Evolutionary conservation across 2,888 invertebrate species (phyloP).

Genomic region (Orthonevra nobilis): DNA sequence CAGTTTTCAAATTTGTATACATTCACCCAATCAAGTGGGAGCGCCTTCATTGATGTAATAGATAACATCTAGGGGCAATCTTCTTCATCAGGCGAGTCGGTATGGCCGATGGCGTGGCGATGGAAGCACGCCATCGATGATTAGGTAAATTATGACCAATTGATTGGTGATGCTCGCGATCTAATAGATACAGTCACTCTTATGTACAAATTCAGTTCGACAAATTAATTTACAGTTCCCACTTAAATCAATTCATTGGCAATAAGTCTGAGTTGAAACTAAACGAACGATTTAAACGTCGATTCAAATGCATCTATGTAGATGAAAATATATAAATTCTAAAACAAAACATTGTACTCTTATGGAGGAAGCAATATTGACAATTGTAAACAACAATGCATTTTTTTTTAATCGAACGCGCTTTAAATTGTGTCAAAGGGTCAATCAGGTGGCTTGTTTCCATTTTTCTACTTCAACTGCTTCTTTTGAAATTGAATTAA

Average conservation of each 20-base stretch:
- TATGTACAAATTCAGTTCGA: constrained; percentile 38
- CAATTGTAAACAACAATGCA: no score
- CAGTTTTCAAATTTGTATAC: constrained; percentile 58
- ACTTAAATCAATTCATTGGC: constrained; percentile 49
- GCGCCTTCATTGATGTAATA: constrained; percentile 46
- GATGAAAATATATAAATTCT: no score
- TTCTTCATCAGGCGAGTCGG: constrained; percentile 12
- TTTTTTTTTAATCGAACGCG: no score
- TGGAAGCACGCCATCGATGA: constrained; percentile 43
- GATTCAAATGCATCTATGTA: no score
- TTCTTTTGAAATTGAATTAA: no score
- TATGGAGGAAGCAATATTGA: no score
- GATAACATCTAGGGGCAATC: constrained; percentile 53
- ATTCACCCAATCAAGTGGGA: constrained; percentile 34
- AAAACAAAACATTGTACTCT: no score
- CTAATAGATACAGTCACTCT: constrained; percentile 23
- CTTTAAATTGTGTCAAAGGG: no score
- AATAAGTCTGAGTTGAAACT: constrained; percentile 10
- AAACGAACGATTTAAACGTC: no score
- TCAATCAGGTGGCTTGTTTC: no score
- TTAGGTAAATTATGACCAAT: constrained; percentile 65
- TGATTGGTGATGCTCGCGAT: constrained; percentile 56
- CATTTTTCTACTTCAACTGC: no score
- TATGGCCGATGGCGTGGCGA: constrained; percentile 14
- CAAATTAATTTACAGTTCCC: constrained; percentile 63